Evolutionary conservation across 2,113 vertebrate genomes (phyloP).

Genomic region (Caretta caretta): DNA sequence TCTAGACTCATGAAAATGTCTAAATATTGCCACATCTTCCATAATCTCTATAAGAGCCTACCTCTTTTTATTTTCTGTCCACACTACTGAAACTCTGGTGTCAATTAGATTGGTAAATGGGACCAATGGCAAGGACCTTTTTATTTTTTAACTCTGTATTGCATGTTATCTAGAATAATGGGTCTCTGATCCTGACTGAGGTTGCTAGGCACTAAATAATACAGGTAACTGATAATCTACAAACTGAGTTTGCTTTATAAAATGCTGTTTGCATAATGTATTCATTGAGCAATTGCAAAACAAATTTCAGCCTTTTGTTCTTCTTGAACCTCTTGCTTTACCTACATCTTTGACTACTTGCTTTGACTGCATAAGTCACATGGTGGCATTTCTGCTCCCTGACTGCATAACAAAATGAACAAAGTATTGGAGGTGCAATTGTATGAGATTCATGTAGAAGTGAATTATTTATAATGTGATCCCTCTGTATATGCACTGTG

Average conservation of each 20-base stretch:
- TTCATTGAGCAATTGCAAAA: neutral
- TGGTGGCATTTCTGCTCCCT: neutral
- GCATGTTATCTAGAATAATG: neutral
- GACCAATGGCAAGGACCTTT: neutral
- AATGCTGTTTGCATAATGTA: neutral
- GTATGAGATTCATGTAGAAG: neutral
- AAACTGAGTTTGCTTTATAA: neutral
- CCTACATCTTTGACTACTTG: neutral
- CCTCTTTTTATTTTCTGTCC: neutral
- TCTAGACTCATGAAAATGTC: neutral
- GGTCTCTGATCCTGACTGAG: neutral
- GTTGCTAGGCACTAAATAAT: neutral
- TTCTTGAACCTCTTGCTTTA: neutral
- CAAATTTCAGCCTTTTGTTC: neutral
- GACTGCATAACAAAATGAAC: neutral
- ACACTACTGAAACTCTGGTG: neutral
- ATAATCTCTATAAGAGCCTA: neutral
- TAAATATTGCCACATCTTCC: neutral
- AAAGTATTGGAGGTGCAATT: neutral
- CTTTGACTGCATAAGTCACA: neutral
- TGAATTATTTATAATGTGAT: neutral
- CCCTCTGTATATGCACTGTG: neutral
- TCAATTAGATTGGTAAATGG: neutral
- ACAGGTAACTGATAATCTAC: neutral
- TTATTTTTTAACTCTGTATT: neutral